Percentiles rank a stretch among this genome's conserved stretches.
Evolutionary conservation across 2,797 vertebrate species (phyloP).

Genomic region (Loriculus beryllinus): DNA sequence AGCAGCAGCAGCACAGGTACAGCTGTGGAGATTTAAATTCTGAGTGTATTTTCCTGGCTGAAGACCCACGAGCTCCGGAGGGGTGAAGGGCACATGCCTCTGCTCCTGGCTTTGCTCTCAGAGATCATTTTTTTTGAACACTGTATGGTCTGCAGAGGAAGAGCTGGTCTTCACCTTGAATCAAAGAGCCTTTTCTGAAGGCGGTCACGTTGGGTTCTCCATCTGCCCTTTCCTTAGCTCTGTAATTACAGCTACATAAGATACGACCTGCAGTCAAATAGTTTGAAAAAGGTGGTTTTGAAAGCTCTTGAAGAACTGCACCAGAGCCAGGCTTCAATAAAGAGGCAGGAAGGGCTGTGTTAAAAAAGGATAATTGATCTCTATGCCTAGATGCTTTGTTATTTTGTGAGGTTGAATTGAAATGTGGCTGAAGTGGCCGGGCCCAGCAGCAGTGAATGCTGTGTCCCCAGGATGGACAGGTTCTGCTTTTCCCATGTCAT

Average conservation of each 20-base stretch:
- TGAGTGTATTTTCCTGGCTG: neutral
- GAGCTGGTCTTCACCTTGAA: neutral
- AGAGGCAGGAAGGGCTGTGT: neutral
- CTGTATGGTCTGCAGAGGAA: neutral
- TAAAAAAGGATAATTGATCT: neutral
- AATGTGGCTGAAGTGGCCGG: rapidly evolving
- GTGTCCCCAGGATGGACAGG: rapidly evolving
- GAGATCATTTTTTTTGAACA: neutral
- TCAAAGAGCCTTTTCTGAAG: neutral
- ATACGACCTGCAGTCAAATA: neutral
- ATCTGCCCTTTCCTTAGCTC: neutral
- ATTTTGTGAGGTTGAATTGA: neutral
- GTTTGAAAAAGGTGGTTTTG: neutral
- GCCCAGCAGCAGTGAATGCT: neutral
- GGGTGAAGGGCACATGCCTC: neutral
- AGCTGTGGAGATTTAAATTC: neutral
- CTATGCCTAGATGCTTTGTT: neutral
- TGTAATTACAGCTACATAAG: neutral
- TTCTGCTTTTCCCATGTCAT: neutral
- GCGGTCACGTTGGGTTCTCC: rapidly evolving
- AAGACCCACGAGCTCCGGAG: neutral
- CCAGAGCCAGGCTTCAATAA: neutral
- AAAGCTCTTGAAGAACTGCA: neutral
- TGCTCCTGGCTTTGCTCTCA: neutral
- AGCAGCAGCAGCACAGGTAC: neutral